Evolutionary conservation across 2,797 vertebrate genomes (phyloP).

Genomic region (Helarctos malayanus): DNA sequence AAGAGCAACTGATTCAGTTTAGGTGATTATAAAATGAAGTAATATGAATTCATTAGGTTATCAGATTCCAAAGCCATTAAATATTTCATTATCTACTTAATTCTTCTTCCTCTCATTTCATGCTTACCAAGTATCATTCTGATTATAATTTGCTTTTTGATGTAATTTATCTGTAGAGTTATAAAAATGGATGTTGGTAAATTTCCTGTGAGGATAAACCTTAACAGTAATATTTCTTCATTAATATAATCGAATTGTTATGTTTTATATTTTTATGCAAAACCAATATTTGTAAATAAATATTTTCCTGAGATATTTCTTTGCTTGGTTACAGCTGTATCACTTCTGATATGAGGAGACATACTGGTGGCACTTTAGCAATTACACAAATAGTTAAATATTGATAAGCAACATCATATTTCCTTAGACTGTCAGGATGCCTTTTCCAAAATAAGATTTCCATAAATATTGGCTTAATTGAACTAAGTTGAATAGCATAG

Average conservation of each 20-base stretch:
- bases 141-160: slow-evolving; percentile 13
- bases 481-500: not conserved
- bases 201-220: not conserved
- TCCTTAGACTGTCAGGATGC: not conserved
- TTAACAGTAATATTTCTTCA: not conserved
- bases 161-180: not conserved
- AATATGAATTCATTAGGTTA: not conserved
- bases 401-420: not conserved
- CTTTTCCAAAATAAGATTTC: not conserved
- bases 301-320: not conserved
- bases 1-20: not conserved
- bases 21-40: not conserved
- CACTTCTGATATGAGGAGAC: not conserved
- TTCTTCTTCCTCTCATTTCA: not conserved
- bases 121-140: not conserved
- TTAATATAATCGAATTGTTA: slow-evolving; percentile 14
- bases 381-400: not conserved
- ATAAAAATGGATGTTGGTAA: not conserved
- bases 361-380: not conserved
- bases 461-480: not conserved
- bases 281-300: not conserved
- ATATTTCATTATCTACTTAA: slow-evolving; percentile 7
- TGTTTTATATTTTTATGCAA: not conserved
- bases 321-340: not conserved
- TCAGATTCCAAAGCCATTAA: slow-evolving; percentile 12